A percentile compares a stretch with the other conserved stretches of the same genome.
phyloP scores from a whole-genome alignment of 2,113 vertebrate species.

The Barnardius zonarius region DNA sequence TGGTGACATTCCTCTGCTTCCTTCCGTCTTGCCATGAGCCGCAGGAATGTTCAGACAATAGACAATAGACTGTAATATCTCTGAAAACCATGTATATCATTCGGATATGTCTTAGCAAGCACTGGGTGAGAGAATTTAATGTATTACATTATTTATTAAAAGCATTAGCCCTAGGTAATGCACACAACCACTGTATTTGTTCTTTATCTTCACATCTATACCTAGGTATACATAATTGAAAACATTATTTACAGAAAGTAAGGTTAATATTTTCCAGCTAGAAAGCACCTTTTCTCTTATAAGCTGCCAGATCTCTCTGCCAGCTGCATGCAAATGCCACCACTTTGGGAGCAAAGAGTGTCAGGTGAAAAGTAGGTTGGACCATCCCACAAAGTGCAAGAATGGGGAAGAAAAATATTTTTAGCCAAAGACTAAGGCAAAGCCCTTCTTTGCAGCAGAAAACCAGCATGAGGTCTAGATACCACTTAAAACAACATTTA shows the following conservation, averaged over 20 bases:
- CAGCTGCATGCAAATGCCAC: background rate
- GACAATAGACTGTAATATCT: background rate
- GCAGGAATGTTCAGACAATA: background rate
- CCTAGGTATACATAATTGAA: background rate
- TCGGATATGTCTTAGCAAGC: background rate
- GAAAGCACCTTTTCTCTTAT: background rate
- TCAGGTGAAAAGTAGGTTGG: background rate
- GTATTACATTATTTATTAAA: background rate
- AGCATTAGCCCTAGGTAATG: background rate
- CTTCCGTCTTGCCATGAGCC: background rate
- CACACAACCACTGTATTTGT: background rate
- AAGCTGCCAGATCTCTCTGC: background rate
- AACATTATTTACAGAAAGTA: background rate
- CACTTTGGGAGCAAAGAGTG: background rate
- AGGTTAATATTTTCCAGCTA: conserved; percentile 29
- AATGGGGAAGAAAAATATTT: background rate
- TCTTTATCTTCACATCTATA: conserved; percentile 10
- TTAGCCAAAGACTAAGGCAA: background rate
- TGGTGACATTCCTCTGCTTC: conserved; percentile 17
- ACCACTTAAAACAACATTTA: conserved; percentile 53
- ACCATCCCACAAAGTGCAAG: background rate
- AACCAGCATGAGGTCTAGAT: background rate
- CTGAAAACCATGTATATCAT: background rate
- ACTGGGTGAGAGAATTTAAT: conserved; percentile 3
- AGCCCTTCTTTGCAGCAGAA: background rate